Percentiles rank a stretch among this genome's conserved stretches.
Evolutionary conservation across 1,140 invertebrate genomes (phyloP).

Genomic region (Oscheius sp.): DNA sequence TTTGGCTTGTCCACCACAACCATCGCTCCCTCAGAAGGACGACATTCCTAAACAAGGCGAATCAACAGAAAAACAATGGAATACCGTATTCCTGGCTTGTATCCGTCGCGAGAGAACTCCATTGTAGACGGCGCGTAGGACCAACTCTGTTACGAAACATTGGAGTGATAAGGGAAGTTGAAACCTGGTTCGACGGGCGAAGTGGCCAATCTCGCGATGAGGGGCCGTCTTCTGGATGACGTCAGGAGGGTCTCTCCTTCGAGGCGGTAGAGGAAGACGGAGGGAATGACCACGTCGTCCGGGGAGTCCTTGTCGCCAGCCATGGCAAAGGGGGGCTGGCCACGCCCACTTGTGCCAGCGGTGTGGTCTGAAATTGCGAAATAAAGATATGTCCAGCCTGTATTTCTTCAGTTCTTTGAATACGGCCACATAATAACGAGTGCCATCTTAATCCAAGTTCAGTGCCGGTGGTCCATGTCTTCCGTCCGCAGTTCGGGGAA

Average conservation of each 20-base stretch:
- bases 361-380: slow-evolving; percentile 1
- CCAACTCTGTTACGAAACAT: neutral
- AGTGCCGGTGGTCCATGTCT: too few species aligned
- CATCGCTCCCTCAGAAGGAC: neutral
- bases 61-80: neutral
- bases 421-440: slow-evolving; percentile 72
- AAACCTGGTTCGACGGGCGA: neutral
- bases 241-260: slow-evolving; percentile 16
- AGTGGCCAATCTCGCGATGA: neutral
- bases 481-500: too few species aligned
- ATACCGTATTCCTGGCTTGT: neutral
- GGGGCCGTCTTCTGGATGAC: neutral
- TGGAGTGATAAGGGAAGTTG: neutral
- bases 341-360: neutral
- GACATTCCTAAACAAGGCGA: neutral
- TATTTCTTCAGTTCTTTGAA: slow-evolving; percentile 31
- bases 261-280: slow-evolving; percentile 14
- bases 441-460: slow-evolving; percentile 87
- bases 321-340: slow-evolving; percentile 18
- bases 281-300: slow-evolving; percentile 24
- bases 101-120: neutral
- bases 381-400: neutral
- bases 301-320: slow-evolving; percentile 9
- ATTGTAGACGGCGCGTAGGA: neutral
- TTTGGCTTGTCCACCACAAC: neutral